A percentile compares a stretch with the other conserved stretches of the same genome.
Evolutionary conservation across 2,113 vertebrate genomes (phyloP).

Genomic region (Microcebus lehilahytsara): DNA sequence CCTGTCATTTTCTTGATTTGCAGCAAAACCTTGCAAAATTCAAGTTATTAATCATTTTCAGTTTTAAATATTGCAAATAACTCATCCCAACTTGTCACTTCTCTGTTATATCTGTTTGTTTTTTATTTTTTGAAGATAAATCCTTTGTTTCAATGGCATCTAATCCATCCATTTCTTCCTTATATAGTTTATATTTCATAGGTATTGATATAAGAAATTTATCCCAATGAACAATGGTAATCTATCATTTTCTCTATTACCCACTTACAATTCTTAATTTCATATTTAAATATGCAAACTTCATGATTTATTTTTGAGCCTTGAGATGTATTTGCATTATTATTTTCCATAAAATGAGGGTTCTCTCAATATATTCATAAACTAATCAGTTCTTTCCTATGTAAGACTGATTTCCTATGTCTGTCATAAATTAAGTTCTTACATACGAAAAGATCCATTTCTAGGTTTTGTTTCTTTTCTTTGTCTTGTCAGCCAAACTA

Average conservation of each 20-base stretch:
- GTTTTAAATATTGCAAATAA: slow-evolving; percentile 41
- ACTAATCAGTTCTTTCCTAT: background rate
- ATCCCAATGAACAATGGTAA: background rate
- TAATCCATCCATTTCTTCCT: background rate
- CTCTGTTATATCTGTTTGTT: background rate
- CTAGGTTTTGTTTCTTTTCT: background rate
- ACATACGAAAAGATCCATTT: background rate
- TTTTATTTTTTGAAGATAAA: slow-evolving; percentile 3
- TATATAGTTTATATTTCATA: background rate
- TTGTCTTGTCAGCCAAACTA: background rate
- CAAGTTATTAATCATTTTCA: background rate
- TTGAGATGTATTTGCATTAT: background rate
- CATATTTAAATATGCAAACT: background rate
- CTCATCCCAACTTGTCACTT: background rate
- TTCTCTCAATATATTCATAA: background rate
- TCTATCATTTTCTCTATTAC: background rate
- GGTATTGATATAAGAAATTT: background rate
- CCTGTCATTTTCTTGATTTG: slow-evolving; percentile 23
- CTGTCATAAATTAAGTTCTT: background rate
- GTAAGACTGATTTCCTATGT: background rate
- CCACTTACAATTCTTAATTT: background rate
- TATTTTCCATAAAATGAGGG: background rate
- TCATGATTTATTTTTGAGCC: background rate
- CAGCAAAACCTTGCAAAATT: background rate
- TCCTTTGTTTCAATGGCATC: background rate